Base-by-base conservation (phyloP, 2,888 invertebrate genomes). In the Drosophila austrosaltans region DNA sequence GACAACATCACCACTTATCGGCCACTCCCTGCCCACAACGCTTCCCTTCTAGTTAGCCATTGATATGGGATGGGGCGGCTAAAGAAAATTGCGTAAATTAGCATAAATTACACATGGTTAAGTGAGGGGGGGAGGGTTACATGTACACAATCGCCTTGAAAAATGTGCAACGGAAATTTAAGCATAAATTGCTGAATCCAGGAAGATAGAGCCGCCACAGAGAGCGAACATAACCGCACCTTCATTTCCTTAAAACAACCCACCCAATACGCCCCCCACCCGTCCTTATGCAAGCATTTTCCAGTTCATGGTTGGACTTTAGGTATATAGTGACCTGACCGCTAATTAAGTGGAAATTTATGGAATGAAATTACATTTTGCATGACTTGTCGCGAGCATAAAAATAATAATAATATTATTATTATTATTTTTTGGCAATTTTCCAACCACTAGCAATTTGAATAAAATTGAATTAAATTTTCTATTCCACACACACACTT, bases 321-420 rank as follows among this genome's bases (percentile, higher is more conserved):
- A 25, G 44, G 42, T 32, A 30, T 60, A 57, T 60, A 57, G 68
- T 69, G 78, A 70, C 63, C 58, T 63, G 64, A 68, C 66, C 56
- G 74, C 87, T 84, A 87, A 85, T 85, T 85, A 85, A 85, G 79
- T 82, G 84, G 87, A 84, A 87, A 87, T 82, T 84, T 86, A 83
- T 82, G 84, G 81, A 77, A 77, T 77, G 76, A 84, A 84, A 82
- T 87, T 82, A 77, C 76, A 77, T 72, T 75, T 72, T 69, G 71
- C 73, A 67, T 39, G 69, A 30, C 59, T 53, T 40, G 66, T 70
- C 69, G 69, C 59, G 62, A 79, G 77, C 78, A 74, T 79, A 81
- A 72, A 83, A 86, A 86, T 86, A 36, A 36, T 36, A 36, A 36
- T 28, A 28, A 28, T 36, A 8, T 8, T 36, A 36, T 36, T 8